Evolutionary conservation across 2,888 invertebrate genomes (phyloP), one percentile per base, ranked within the genome.

Genomic region (Heteromyza rotundicornis): DNA sequence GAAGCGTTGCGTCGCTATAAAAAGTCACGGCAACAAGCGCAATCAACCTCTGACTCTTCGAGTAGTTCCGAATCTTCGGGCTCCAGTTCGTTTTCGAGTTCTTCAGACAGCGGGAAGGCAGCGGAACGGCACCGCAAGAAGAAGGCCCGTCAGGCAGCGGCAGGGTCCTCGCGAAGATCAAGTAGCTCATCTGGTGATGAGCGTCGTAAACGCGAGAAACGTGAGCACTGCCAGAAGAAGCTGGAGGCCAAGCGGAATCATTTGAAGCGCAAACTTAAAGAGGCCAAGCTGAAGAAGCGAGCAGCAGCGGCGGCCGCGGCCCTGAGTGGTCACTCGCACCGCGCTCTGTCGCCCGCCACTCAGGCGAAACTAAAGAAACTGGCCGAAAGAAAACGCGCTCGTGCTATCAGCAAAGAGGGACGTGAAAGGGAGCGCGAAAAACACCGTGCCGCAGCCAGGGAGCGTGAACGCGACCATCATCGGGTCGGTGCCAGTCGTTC

Each of bases 181-280:
- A 88, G 87, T 72, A 87, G 86, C 16, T 89, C 90, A 10, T 90
- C 91, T 2, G 90, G 90, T 66, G 80, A 82, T 59, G 76, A 82
- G 55, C 73, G 78, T 1, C 76, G 80, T 0, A 82, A 83, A 62
- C 75, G 82, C 0, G 80, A 81, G 12, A 82, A 82, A 54, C 75
- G 78, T 0, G 80, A 82, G 58, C 80, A 82, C 36, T 83, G 80
- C 23, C 82, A 82, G 24, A 82, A 82, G 63, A 82, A 82, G 52
- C 61, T 82, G 32, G 82, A 82, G 57, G 83, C 82, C 2, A 82
- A 82, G 44, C 79, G 82, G 2, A 79, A 77, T 64, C 83, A 82
- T 53, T 67, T 82, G 14, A 82, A 82, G 51, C 75, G 78, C 0
- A 82, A 82, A 61, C 59, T 82, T 0, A 82, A 82, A 35, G 82